Conservation (phyloP, 2,888 invertebrate genomes). For the Drosophila birchii region DNA sequence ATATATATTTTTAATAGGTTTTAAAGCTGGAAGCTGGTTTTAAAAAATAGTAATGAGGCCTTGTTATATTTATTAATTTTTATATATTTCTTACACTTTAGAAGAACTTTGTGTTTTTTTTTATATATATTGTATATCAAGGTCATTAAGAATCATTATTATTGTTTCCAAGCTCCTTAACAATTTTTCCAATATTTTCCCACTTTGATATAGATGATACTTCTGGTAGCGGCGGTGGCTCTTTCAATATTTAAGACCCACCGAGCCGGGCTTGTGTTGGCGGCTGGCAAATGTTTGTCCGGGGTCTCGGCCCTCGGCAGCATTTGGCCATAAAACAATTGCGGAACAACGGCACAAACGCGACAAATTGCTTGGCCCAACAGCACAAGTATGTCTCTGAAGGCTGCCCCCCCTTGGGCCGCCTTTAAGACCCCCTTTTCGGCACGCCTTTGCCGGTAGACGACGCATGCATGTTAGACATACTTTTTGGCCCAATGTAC, state of each 20-base stretch:
- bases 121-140: too few relatives aligned
- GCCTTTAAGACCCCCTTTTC: background rate
- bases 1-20: background rate
- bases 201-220: constrained; percentile 12
- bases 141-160: background rate
- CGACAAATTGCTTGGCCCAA: constrained; percentile 46
- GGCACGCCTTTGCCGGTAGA: background rate
- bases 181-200: background rate
- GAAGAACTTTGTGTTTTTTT: too few relatives aligned
- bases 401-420: constrained; percentile 26
- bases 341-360: constrained; percentile 59
- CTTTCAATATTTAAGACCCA: constrained; percentile 20
- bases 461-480: constrained; percentile 23
- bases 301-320: constrained; percentile 33
- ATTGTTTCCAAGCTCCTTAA: too few relatives aligned
- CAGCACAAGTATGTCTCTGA: constrained; percentile 21
- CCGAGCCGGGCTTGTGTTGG: constrained; percentile 11
- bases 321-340: constrained; percentile 61
- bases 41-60: background rate
- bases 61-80: background rate
- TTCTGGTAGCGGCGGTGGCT: constrained; percentile 14
- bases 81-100: background rate
- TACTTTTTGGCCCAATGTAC: constrained; percentile 13
- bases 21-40: background rate
- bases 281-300: constrained; percentile 23